These are phyloP conservation scores for Cryptotis parvus DNA, from an alignment of 2,113 vertebrate genomes.

Conservation along the genomic window DNA sequence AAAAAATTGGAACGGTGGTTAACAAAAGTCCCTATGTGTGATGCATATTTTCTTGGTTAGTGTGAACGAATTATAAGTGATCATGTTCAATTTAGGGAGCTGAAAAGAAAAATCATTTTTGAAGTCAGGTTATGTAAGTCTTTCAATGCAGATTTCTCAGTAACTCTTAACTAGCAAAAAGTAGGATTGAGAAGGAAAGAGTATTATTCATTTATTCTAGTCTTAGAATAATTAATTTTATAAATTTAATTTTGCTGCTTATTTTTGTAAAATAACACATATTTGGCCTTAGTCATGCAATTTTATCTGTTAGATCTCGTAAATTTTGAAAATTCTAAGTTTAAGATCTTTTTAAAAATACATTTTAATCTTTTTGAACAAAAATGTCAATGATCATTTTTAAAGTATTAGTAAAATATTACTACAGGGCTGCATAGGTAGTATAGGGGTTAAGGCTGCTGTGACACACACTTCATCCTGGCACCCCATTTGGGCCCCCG, in stretches of 20 bases:
- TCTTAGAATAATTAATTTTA: constrained; percentile 28
- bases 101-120: constrained; percentile 34
- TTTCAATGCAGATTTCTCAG: not conserved
- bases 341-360: not conserved
- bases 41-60: constrained; percentile 33
- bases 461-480: too few relatives aligned
- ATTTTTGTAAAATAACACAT: not conserved
- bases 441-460: too few relatives aligned
- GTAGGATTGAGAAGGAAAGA: constrained; percentile 40
- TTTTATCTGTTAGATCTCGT: constrained; percentile 27
- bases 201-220: constrained; percentile 24
- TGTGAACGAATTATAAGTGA: constrained; percentile 18
- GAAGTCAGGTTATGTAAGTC: constrained; percentile 47
- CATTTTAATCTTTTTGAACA: too few relatives aligned
- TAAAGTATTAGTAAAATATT: too few relatives aligned
- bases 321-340: not conserved
- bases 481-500: too few relatives aligned
- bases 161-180: constrained; percentile 54
- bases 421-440: too few relatives aligned
- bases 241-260: not conserved
- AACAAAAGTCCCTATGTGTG: not conserved
- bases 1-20: not conserved
- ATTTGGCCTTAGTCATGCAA: not conserved
- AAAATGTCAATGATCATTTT: too few relatives aligned
- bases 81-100: not conserved